Evolutionary conservation across 1,140 invertebrate species (phyloP), one percentile per base, ranked within the genome.

Genomic region (Drosophila nasuta): DNA sequence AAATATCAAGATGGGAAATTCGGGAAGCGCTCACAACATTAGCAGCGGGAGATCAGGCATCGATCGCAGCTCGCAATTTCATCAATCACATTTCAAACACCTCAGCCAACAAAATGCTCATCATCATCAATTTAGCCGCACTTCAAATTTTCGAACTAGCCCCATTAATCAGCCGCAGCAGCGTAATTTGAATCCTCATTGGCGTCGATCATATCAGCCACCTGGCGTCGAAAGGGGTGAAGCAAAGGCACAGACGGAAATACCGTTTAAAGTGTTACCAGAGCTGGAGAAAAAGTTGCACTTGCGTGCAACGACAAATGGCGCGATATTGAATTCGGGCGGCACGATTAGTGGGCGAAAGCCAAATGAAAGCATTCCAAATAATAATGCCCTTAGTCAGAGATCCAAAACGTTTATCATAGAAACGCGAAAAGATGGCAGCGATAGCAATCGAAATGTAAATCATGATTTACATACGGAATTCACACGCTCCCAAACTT

Each of bases 241-340:
- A 8, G 6, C 51, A 11, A 52, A 48, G 6, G 11, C 15, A 33
- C 62, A 60, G 43, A 15, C 33, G 3, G 69, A 69, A 60, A 43
- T 38, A 4, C 52, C 66, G 1, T 91, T 94, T 46, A 95, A 96
- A 93, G 96, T 96, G 5, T 92, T 97, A 2, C 96, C 96, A 1
- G 94, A 95, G 46, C 91, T 94, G 30, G 92, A 94, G 41, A 93
- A 94, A 59, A 93, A 94, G 4, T 94, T 95, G 11, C 93, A 95
- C 45, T 92, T 97, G 35, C 94, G 96, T 41, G 94, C 95, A 52
- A 97, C 96, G 5, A 95, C 96, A 89, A 97, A 97, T 93, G 96
- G 96, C 17, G 95, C 94, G 74, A 96, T 97, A 75, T 93, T 97
- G 38, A 96, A 96, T 64, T 95, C 95, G 10, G 96, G 96, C 5